phyloP scores from a whole-genome alignment of 2,888 invertebrate genomes.

The Dicycla oo region DNA sequence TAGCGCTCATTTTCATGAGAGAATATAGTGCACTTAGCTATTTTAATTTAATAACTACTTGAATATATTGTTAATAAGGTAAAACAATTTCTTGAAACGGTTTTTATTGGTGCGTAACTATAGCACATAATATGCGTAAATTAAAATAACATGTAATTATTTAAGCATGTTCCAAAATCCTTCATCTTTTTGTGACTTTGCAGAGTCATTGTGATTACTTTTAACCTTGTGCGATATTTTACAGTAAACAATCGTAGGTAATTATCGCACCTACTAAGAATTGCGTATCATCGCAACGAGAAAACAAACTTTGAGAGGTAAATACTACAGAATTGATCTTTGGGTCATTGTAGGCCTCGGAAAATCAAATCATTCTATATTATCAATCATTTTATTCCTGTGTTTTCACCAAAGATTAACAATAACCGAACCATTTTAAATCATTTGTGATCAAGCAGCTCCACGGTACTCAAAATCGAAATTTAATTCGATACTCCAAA shows the following conservation, averaged over 20 bases:
- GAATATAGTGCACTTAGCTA: neutral
- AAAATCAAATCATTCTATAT: neutral
- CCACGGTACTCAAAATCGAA: conserved; percentile 51
- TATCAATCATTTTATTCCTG: conserved; percentile 7
- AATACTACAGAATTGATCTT: neutral
- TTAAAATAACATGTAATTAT: no score
- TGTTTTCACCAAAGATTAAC: conserved; percentile 39
- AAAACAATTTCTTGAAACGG: neutral
- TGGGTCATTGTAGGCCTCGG: neutral
- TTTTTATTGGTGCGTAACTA: neutral
- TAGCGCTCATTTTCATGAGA: neutral
- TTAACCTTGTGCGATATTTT: conserved; percentile 6
- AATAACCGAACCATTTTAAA: conserved; percentile 46
- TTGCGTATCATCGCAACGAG: no score
- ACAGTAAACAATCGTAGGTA: neutral
- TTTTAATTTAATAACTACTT: neutral
- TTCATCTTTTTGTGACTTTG: neutral
- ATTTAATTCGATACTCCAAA: conserved; percentile 74
- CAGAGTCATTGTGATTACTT: neutral
- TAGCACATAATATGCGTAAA: no score
- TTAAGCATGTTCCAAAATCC: neutral
- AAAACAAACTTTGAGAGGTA: no score
- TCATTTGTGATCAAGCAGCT: conserved; percentile 54
- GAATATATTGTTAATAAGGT: neutral
- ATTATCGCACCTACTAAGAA: no score